These are phyloP conservation scores for Empidonax alnorum DNA, from an alignment of 2,113 vertebrate species.

Conservation along the genomic window DNA sequence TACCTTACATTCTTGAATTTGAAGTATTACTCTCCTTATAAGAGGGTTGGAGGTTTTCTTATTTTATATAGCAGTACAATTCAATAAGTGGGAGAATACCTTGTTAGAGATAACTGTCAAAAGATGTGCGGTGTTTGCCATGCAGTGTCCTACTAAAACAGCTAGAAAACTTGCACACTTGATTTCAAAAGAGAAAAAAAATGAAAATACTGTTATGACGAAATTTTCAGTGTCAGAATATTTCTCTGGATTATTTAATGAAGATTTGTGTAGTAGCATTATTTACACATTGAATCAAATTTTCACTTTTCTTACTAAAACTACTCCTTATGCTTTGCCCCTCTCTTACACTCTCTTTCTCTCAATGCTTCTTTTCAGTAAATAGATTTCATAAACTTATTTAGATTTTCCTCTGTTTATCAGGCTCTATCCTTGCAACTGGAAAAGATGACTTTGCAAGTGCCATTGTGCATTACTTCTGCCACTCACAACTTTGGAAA, in stretches of 20 bases:
- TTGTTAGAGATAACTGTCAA: not conserved
- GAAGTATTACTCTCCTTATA: not conserved
- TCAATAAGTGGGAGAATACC: not conserved
- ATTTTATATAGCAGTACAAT: not conserved
- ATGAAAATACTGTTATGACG: not conserved
- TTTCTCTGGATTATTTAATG: not conserved
- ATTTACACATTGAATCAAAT: not conserved
- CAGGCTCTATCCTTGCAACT: not conserved
- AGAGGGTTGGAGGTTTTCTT: not conserved
- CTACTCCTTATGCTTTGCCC: not conserved
- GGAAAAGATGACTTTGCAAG: not conserved
- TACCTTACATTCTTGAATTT: not conserved
- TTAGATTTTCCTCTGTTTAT: not conserved
- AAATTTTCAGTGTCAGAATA: not conserved
- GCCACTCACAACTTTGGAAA: not conserved
- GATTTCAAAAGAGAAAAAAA: not conserved
- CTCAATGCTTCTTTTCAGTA: not conserved
- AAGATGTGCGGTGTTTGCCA: not conserved
- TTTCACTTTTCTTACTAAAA: not conserved
- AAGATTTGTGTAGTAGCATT: not conserved
- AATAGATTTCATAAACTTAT: not conserved
- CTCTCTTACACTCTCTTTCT: not conserved
- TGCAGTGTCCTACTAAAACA: not conserved
- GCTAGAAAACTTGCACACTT: not conserved
- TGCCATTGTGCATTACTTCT: not conserved